A percentile compares a stretch with the other conserved stretches of the same genome.
These are phyloP conservation scores for Antheraea assamensis DNA, from an alignment of 2,888 invertebrate species.

Conservation along the genomic window DNA sequence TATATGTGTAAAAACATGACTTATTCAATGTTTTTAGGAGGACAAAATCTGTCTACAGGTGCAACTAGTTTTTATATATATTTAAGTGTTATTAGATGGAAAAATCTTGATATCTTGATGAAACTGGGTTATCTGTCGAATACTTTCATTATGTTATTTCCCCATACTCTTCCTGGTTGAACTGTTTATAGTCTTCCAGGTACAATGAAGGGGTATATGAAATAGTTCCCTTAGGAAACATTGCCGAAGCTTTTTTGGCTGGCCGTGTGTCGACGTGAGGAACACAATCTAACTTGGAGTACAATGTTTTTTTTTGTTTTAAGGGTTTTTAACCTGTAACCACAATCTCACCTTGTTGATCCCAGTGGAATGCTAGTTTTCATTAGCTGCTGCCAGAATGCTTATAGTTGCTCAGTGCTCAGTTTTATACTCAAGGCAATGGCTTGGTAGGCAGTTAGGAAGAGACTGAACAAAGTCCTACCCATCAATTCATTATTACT, in stretches of 20 bases:
- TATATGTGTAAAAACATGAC: no score
- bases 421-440: no score
- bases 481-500: no score
- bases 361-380: no score
- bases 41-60: no score
- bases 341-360: no score
- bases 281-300: constrained; percentile 10
- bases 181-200: constrained; percentile 48
- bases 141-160: constrained; percentile 25
- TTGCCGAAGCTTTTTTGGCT: constrained; percentile 33
- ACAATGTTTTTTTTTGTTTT: background rate
- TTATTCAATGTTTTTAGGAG: no score
- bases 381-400: no score
- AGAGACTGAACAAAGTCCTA: no score
- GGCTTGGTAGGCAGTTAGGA: no score
- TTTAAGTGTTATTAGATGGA: background rate
- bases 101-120: background rate
- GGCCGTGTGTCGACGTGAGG: constrained; percentile 29
- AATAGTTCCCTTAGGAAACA: constrained; percentile 70
- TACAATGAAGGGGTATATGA: constrained; percentile 59
- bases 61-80: background rate
- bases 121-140: background rate
- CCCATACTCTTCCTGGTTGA: constrained; percentile 69
- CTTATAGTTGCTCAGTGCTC: no score
- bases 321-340: no score